phyloP scores from a whole-genome alignment of 2,888 invertebrate genomes.

The Pachliopta kotzebuea region DNA sequence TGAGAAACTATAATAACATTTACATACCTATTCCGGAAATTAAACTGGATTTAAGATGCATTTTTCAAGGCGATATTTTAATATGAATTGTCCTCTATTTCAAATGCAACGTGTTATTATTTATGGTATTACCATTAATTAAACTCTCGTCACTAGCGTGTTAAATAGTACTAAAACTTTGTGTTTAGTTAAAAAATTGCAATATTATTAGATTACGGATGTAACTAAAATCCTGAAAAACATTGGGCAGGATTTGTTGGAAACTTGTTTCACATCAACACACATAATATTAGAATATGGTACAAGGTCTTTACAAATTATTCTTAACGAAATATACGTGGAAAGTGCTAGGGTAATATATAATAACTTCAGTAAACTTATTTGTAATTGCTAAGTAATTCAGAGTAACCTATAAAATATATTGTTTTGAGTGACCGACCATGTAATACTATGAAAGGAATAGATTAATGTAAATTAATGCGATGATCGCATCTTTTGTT shows the following conservation, averaged over 20 bases:
- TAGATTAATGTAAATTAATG: background rate
- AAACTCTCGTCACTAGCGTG: no score
- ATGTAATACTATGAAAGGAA: background rate
- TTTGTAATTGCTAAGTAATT: background rate
- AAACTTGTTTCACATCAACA: background rate
- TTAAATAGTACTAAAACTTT: no score
- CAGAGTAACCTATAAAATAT: background rate
- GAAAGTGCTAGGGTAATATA: background rate
- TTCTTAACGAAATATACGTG: background rate
- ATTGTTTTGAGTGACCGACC: background rate
- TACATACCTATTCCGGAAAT: background rate
- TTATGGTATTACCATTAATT: background rate
- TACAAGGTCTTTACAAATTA: background rate
- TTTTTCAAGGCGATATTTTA: background rate
- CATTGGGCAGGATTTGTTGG: no score
- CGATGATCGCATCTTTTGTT: background rate
- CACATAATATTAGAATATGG: background rate
- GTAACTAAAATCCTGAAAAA: no score
- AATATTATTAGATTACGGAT: no score
- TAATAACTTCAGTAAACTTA: no score
- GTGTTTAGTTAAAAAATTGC: no score
- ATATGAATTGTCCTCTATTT: background rate
- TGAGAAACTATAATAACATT: background rate
- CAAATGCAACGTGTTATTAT: background rate
- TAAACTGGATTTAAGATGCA: background rate